Evolutionary conservation across 2,888 invertebrate species (phyloP), one percentile per base, ranked within the genome.

Genomic region (Opisthograptis luteolata): DNA sequence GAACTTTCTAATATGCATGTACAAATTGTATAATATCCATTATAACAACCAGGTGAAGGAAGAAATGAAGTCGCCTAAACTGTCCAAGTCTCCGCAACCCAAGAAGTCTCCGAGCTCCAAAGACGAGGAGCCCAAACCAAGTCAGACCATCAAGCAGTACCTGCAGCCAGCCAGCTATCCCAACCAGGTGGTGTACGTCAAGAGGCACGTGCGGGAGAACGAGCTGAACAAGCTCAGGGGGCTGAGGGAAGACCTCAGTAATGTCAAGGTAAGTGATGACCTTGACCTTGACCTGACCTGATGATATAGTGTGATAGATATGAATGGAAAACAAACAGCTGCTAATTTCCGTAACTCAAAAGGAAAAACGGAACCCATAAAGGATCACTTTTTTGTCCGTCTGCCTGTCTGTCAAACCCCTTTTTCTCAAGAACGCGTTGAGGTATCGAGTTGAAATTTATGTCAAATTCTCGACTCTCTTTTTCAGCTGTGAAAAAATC

Each of bases 221-320:
- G 92, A 93, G 65, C 58, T 87, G 0, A 73, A 64, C 28, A 91
- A 92, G 53, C 68, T 93, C 0, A 70, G 81, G 2, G 79, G 86
- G 0, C 60, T 92, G 42, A 80, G 80, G 28, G 72, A 73, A 3
- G 92, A 93, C 17, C 59, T 91, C 1, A 73, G 72, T 2, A 91
- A 81, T 57, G 68, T 88, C 3, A 73, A 76, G 72, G 91, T 91
- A 40, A 69, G 78, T 57, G 2, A 17, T 8, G 8, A 10, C 4
- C 5, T 9, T 17, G n/a, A 8, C 35, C 2, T 14, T 45, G 3
- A 1, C 50, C 39, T 40, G 9, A 17, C 20, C n/a, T n/a, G n/a
- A n/a, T n/a, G n/a, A n/a, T n/a, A n/a, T n/a, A n/a, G n/a, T n/a
- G n/a, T n/a, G n/a, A n/a, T n/a, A n/a, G n/a, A n/a, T n/a, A n/a